These are phyloP conservation scores for Clanis bilineata DNA, from an alignment of 2,888 invertebrate genomes.

Conservation along the genomic window DNA sequence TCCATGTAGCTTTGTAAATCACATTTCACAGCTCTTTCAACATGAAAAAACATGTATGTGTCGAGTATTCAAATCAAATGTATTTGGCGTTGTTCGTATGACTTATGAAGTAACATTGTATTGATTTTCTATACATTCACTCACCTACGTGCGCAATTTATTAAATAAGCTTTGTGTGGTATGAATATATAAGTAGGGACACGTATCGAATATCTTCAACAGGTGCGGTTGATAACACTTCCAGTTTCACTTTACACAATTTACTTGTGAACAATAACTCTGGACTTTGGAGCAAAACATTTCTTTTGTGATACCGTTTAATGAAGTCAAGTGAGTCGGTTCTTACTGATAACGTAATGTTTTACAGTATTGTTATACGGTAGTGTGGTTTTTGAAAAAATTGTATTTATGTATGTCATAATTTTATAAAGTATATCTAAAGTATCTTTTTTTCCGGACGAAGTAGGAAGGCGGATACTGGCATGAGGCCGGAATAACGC, in stretches of 20 bases:
- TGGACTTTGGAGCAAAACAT: not conserved
- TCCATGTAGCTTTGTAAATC: not conserved
- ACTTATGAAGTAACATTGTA: constrained; percentile 10
- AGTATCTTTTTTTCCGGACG: too few species aligned
- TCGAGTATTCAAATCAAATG: not conserved
- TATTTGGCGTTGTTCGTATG: constrained; percentile 1
- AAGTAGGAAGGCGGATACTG: too few species aligned
- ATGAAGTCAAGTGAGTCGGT: not conserved
- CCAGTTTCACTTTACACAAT: constrained; percentile 4
- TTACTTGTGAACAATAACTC: not conserved
- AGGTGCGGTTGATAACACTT: constrained; percentile 13
- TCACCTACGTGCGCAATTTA: constrained; percentile 10
- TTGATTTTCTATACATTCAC: constrained; percentile 13
- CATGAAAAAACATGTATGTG: not conserved
- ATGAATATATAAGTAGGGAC: constrained; percentile 6
- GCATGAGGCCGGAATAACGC: too few species aligned
- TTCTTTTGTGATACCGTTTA: not conserved
- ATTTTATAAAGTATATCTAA: too few species aligned
- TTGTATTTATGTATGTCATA: too few species aligned
- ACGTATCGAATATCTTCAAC: constrained; percentile 13
- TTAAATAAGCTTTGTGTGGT: constrained; percentile 9
- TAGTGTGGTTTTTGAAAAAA: too few species aligned
- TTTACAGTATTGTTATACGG: too few species aligned
- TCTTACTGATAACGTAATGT: not conserved
- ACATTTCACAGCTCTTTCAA: not conserved